Evolutionary conservation across 30 jellyfish, hydroid and myxozoan genomes (phyloP).

Genomic region (Hydractinia echinata): DNA sequence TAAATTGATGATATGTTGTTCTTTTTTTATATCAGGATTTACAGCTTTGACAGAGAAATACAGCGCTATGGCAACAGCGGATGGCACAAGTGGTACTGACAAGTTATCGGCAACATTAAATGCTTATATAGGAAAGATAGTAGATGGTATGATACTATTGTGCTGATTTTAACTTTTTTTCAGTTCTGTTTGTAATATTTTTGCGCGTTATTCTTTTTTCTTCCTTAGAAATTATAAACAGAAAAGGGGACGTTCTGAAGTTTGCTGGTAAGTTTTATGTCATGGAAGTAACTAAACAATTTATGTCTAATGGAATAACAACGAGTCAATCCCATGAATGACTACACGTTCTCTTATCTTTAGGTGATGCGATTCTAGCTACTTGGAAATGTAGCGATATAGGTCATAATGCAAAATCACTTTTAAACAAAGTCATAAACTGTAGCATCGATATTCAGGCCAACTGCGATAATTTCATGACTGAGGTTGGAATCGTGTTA

Average conservation of each 20-base stretch:
- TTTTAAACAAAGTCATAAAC: conserved; percentile 65
- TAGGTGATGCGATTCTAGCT: conserved; percentile 91
- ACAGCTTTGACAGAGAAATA: conserved; percentile 70
- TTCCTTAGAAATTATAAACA: conserved; percentile 51
- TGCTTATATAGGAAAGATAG: conserved; percentile 78
- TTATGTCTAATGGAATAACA: too few species aligned
- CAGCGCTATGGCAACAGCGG: conserved; percentile 73
- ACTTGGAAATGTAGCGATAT: conserved; percentile 83
- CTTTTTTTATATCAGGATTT: conserved; percentile 44
- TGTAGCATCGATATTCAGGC: conserved; percentile 75
- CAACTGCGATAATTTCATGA: conserved; percentile 72
- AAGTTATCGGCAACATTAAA: conserved; percentile 75
- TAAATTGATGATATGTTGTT: too few species aligned
- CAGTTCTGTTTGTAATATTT: not conserved
- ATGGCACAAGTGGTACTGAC: conserved; percentile 81
- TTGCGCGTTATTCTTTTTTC: not conserved
- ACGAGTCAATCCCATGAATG: too few species aligned
- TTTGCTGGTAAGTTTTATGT: conserved; percentile 55
- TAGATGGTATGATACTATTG: conserved; percentile 52
- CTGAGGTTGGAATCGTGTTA: conserved; percentile 78
- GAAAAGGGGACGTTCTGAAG: conserved; percentile 76
- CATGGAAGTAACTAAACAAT: too few species aligned
- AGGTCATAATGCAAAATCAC: conserved; percentile 67
- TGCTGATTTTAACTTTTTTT: not conserved
- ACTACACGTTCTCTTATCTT: not conserved